Evolutionary conservation across 2,113 vertebrate genomes (phyloP).

Genomic region (Gallinago jamesoni): DNA sequence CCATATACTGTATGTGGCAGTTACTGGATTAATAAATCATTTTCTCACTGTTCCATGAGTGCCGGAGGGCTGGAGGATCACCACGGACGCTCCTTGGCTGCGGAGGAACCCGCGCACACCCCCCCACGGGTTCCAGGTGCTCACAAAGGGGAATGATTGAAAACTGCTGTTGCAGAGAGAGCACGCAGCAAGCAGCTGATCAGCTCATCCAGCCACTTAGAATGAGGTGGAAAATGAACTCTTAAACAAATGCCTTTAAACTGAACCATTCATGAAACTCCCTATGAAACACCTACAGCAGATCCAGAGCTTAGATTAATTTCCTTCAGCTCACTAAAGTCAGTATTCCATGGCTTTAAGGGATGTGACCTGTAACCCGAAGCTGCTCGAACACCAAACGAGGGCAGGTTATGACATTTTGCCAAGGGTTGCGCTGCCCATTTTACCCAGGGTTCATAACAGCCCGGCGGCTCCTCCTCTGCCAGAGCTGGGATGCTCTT

Average conservation of each 20-base stretch:
- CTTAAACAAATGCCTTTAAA: accelerated
- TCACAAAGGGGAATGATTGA: not conserved
- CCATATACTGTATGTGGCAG: accelerated
- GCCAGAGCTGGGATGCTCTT: not conserved
- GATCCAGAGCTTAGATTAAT: accelerated
- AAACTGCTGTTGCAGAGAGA: not conserved
- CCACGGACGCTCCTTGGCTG: not conserved
- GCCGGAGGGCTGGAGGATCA: not conserved
- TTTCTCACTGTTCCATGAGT: not conserved
- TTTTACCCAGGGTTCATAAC: not conserved
- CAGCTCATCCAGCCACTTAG: not conserved
- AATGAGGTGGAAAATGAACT: not conserved
- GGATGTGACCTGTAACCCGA: accelerated
- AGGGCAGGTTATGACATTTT: accelerated
- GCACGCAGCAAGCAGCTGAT: not conserved
- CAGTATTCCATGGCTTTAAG: not conserved
- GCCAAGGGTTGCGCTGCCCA: not conserved
- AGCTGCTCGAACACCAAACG: accelerated
- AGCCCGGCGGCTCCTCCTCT: not conserved
- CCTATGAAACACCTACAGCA: accelerated
- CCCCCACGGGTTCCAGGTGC: not conserved
- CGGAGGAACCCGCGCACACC: accelerated
- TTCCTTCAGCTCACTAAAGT: not conserved
- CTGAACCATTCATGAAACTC: accelerated
- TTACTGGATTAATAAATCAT: too few relatives aligned